phyloP scores from a whole-genome alignment of 1,140 invertebrate genomes.

The Platorchestia sp. region DNA sequence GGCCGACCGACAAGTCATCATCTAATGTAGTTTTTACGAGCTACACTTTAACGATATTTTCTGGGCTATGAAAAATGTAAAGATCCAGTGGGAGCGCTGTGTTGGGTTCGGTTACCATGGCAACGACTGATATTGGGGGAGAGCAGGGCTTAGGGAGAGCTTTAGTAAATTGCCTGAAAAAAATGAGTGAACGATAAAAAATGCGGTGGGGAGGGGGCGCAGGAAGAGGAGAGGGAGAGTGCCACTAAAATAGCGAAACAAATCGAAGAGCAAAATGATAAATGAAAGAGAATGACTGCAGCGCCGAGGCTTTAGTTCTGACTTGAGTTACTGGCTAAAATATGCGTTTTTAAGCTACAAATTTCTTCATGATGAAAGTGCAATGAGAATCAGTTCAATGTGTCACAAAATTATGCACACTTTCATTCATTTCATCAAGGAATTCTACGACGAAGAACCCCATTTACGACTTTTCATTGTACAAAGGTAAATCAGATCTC shows the following conservation, averaged over 20 bases:
- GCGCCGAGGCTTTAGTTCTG: not conserved
- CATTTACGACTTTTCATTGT: not conserved
- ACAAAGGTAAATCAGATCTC: not conserved
- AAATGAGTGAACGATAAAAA: not conserved
- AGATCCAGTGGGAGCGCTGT: conserved; percentile 19
- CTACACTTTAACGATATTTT: conserved; percentile 15
- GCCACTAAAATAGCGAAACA: not conserved
- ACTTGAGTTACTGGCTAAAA: not conserved
- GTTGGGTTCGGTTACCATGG: conserved; percentile 39
- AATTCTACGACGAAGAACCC: not conserved
- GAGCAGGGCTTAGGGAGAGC: not conserved
- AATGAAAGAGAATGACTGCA: not conserved
- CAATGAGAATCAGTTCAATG: not conserved
- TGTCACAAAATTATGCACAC: not conserved
- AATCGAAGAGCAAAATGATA: not conserved
- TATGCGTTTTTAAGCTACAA: not conserved
- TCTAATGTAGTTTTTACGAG: conserved; percentile 9
- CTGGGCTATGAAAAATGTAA: conserved; percentile 29
- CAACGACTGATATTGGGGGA: conserved; percentile 26
- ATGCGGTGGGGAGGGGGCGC: not conserved
- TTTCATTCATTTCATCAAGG: not conserved
- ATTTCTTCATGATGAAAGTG: not conserved
- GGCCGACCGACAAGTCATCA: not conserved
- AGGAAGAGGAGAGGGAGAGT: not conserved
- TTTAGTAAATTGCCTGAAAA: conserved; percentile 26